Conservation (phyloP, 2,888 invertebrate species). For the Pristionchus maxplancki region DNA sequence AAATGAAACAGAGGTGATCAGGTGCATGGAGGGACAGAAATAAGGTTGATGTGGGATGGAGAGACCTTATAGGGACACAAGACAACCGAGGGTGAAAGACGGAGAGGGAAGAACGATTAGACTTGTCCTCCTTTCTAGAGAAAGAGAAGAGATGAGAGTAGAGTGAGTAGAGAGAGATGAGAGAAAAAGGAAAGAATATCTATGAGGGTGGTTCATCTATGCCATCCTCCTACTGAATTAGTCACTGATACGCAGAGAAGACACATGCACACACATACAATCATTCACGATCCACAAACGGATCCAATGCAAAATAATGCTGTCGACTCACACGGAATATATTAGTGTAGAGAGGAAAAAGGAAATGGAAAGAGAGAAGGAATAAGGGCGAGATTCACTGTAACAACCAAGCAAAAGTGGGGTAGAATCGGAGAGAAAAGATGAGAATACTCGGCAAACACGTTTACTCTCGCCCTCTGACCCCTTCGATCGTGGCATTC, state of each 20-base stretch:
- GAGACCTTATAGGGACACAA: conserved; percentile 13
- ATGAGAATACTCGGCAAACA: conserved; percentile 37
- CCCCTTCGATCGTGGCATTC: conserved; percentile 24
- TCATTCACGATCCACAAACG: background rate
- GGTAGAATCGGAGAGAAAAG: conserved; percentile 29
- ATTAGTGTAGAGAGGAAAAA: conserved; percentile 6
- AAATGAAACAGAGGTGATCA: background rate
- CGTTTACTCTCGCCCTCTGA: conserved; percentile 25
- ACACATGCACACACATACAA: conserved; percentile 2
- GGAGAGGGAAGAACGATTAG: conserved; percentile 36
- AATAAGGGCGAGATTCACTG: conserved; percentile 12
- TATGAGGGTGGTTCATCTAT: background rate
- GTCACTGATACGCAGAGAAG: background rate
- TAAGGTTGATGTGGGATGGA: conserved; percentile 2
- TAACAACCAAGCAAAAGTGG: background rate
- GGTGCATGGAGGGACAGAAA: background rate
- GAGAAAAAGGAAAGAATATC: background rate
- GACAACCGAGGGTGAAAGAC: background rate
- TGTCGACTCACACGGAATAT: background rate
- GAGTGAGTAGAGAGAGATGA: conserved; percentile 24
- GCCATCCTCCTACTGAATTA: background rate
- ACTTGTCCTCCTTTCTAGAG: conserved; percentile 9
- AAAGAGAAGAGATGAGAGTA: conserved; percentile 34
- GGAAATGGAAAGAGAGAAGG: conserved; percentile 27
- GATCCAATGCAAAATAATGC: background rate